A percentile compares a stretch with the other conserved stretches of the same genome.
Conservation (phyloP, 2,113 vertebrate genomes). For the Hyperopisus bebe region DNA sequence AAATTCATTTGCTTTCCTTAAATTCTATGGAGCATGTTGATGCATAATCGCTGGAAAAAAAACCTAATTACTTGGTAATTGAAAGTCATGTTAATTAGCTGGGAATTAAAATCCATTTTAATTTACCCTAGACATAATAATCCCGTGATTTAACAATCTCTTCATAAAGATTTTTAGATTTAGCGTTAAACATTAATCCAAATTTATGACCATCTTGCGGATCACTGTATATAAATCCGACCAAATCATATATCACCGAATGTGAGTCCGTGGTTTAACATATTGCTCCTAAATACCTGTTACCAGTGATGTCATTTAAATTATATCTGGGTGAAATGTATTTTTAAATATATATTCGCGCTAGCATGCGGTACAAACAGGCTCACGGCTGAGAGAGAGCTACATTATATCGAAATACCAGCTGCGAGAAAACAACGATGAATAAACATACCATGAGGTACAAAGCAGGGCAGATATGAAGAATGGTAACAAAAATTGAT, state of each 20-base stretch:
- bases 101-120: neutral
- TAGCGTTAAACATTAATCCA: neutral
- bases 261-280: neutral
- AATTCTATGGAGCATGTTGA: constrained; percentile 5
- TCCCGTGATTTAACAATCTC: neutral
- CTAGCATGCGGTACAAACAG: neutral
- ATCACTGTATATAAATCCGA: neutral
- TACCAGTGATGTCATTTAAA: neutral
- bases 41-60: neutral
- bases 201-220: neutral
- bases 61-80: constrained; percentile 1
- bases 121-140: neutral
- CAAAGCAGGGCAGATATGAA: neutral
- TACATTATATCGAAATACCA: neutral
- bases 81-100: neutral
- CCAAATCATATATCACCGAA: neutral
- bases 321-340: neutral
- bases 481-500: neutral
- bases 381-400: neutral
- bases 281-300: neutral
- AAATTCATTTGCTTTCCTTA: neutral
- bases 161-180: neutral
- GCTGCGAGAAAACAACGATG: neutral
- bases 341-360: neutral
- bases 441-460: neutral